phyloP scores from a whole-genome alignment of 2,113 vertebrate genomes.

The Coptodon rendalli region DNA sequence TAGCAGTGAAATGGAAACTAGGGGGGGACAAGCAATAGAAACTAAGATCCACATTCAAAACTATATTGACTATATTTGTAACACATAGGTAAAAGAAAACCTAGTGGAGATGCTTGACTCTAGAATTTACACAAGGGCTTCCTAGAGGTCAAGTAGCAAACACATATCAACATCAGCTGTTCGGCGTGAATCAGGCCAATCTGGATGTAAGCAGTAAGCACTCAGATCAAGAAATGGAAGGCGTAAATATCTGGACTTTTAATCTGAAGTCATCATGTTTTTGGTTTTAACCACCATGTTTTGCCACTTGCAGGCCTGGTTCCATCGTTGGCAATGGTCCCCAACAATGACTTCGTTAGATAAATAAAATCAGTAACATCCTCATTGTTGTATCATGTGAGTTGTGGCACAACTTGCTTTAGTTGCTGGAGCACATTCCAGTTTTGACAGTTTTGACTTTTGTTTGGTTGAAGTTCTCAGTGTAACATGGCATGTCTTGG shows the following conservation, averaged over 20 bases:
- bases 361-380: neutral
- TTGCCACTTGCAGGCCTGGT: neutral
- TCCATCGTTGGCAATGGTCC: too few relatives aligned
- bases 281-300: neutral
- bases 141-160: too few relatives aligned
- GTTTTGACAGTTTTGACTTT: too few relatives aligned
- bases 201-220: neutral
- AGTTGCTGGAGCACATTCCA: neutral
- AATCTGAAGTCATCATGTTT: neutral
- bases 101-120: neutral
- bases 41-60: too few relatives aligned
- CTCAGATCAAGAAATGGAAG: neutral
- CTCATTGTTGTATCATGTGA: neutral
- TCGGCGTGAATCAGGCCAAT: neutral
- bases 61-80: neutral
- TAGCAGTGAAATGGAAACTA: neutral
- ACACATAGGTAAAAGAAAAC: neutral
- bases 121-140: too few relatives aligned
- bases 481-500: too few relatives aligned
- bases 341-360: neutral
- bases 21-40: neutral
- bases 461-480: too few relatives aligned
- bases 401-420: neutral
- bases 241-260: neutral
- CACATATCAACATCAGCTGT: too few relatives aligned